A percentile compares a stretch with the other conserved stretches of the same genome.
phyloP scores from a whole-genome alignment of 2,888 invertebrate species.

The Tachina fera region DNA sequence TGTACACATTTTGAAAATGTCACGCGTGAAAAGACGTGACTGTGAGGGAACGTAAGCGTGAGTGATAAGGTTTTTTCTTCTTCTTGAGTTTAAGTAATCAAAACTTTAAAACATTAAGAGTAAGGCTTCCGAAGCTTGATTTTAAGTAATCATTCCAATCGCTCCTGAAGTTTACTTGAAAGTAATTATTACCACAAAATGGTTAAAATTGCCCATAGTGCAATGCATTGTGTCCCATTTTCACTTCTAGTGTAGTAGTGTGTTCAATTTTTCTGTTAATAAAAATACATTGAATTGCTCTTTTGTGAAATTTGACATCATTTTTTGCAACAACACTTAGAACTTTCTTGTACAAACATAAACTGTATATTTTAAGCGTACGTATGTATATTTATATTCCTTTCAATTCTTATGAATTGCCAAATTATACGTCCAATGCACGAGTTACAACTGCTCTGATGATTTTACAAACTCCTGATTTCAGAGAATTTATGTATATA shows the following conservation, averaged over 20 bases:
- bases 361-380: too few species aligned
- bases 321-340: background rate
- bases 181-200: too few species aligned
- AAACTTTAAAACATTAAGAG: too few species aligned
- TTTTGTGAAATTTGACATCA: constrained; percentile 6
- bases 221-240: background rate
- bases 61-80: too few species aligned
- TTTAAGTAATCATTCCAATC: too few species aligned
- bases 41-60: too few species aligned
- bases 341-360: background rate
- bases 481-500: constrained; percentile 8
- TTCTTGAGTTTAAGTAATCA: too few species aligned
- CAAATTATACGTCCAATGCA: constrained; percentile 21
- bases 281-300: constrained; percentile 2
- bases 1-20: too few species aligned
- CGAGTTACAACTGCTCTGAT: background rate
- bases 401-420: background rate
- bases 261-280: background rate
- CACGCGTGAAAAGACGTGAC: too few species aligned
- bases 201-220: too few species aligned
- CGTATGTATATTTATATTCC: background rate
- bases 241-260: background rate
- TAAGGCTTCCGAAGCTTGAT: too few species aligned
- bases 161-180: too few species aligned
- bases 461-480: constrained; percentile 15